These are phyloP conservation scores for Ophion slaviceki DNA, from an alignment of 2,888 invertebrate genomes.

Conservation along the genomic window DNA sequence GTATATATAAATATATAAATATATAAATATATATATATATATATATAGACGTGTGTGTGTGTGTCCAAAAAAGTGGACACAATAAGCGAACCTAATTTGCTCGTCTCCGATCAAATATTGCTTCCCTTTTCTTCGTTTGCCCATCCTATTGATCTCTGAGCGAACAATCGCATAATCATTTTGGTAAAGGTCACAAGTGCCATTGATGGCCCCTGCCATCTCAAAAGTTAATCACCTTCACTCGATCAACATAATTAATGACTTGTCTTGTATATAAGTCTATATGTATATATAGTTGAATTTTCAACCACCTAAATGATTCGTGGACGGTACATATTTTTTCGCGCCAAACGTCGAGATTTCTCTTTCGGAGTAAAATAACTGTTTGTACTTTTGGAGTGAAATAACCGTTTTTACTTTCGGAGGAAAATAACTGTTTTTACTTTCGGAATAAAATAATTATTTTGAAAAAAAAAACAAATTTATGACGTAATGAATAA, in stretches of 20 bases:
- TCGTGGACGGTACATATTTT: neutral
- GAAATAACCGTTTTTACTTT: no score
- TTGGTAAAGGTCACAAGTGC: neutral
- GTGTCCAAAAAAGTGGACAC: neutral
- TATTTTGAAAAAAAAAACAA: no score
- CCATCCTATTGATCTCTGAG: neutral
- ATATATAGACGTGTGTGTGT: neutral
- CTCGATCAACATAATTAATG: neutral
- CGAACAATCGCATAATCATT: constrained; percentile 11
- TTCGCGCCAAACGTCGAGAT: neutral
- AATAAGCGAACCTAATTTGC: constrained; percentile 23
- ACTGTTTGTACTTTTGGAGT: no score
- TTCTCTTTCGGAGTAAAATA: neutral
- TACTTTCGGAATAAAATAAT: no score
- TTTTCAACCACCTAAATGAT: neutral
- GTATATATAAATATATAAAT: no score
- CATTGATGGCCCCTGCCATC: constrained; percentile 1
- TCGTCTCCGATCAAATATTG: neutral
- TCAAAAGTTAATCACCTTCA: neutral
- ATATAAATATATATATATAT: neutral
- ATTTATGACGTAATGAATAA: no score
- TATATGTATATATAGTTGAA: neutral
- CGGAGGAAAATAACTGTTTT: no score
- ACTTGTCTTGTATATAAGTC: neutral
- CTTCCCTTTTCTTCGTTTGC: neutral